Evolutionary conservation across 2,797 vertebrate species (phyloP).

Genomic region (Simalia tracyae): DNA sequence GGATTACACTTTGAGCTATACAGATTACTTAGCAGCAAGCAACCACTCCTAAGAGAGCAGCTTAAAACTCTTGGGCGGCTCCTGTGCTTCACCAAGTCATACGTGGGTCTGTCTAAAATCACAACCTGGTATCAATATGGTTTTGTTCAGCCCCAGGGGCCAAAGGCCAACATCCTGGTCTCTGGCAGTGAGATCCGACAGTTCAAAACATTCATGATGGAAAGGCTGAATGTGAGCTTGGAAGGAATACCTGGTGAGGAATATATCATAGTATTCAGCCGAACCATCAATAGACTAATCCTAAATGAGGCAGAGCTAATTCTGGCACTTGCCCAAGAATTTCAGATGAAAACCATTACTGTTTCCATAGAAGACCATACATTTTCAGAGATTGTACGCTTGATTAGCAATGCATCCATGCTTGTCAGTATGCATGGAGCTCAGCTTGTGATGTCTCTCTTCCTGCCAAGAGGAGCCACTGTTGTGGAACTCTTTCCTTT

Average conservation of each 20-base stretch:
- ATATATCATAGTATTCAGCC: constrained; percentile 92
- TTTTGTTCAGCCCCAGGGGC: constrained; percentile 96
- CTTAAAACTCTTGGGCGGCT: constrained; percentile 90
- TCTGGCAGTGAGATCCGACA: constrained; percentile 94
- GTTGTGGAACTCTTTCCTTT: constrained; percentile 95
- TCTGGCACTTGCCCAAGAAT: constrained; percentile 90
- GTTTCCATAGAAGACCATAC: constrained; percentile 93
- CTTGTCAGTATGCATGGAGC: constrained; percentile 97
- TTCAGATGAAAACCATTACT: constrained; percentile 92
- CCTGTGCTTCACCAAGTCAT: constrained; percentile 94
- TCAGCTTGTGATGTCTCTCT: constrained; percentile 90
- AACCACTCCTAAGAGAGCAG: constrained; percentile 90
- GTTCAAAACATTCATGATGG: constrained; percentile 83
- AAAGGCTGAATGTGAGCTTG: constrained; percentile 84
- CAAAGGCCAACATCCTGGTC: constrained; percentile 95
- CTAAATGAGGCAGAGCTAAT: constrained; percentile 94
- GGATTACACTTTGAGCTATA: constrained; percentile 94
- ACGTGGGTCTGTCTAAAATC: constrained; percentile 93
- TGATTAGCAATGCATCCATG: constrained; percentile 88
- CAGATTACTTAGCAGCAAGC: constrained; percentile 90
- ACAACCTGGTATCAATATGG: constrained; percentile 99
- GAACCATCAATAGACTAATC: constrained; percentile 89
- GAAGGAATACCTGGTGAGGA: constrained; percentile 74
- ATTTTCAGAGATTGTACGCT: constrained; percentile 82
- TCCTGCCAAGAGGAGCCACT: constrained; percentile 88